Evolutionary conservation across 2,113 vertebrate species (phyloP).

Genomic region (Ginglymostoma cirratum): DNA sequence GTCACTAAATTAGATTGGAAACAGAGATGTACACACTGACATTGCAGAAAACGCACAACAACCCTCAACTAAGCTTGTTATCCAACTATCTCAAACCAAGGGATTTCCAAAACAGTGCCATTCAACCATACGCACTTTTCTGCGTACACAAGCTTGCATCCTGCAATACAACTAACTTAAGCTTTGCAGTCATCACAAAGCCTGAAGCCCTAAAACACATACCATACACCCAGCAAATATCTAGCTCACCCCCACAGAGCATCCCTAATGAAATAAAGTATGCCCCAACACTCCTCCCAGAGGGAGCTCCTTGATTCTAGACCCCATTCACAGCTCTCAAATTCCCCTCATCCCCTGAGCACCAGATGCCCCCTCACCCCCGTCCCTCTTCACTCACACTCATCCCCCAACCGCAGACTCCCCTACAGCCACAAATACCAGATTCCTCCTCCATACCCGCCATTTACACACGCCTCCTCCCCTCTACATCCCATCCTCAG

Average conservation of each 20-base stretch:
- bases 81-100: not conserved
- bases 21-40: not conserved
- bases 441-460: too few species aligned
- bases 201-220: not conserved
- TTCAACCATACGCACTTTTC: not conserved
- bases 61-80: not conserved
- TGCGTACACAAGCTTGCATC: not conserved
- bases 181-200: not conserved
- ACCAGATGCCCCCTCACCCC: not conserved
- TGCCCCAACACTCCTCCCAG: not conserved
- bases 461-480: not conserved
- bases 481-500: not conserved
- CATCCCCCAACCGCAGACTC: not conserved
- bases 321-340: not conserved
- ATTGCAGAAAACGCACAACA: not conserved
- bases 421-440: too few species aligned
- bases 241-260: not conserved
- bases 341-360: not conserved
- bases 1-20: not conserved
- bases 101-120: not conserved
- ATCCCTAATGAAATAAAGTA: not conserved
- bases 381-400: not conserved
- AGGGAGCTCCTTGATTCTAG: too few species aligned
- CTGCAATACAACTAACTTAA: not conserved
- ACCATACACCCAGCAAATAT: not conserved